Base-by-base conservation (phyloP, 2,888 invertebrate species). In the Drosophila putrida region DNA sequence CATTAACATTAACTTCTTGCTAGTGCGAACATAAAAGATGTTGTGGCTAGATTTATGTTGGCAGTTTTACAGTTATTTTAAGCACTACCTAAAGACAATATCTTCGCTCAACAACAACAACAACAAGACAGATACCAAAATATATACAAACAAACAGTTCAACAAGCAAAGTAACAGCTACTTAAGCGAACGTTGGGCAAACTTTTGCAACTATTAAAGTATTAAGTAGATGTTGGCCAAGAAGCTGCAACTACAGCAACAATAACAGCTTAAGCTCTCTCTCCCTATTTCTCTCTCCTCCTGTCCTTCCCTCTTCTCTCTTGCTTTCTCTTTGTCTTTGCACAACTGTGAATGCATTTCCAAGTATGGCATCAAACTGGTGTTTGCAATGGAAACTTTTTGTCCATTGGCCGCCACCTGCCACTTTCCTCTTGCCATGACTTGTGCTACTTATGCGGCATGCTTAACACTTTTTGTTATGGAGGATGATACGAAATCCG, bases 141-240 rank as follows among this genome's bases (percentile, higher is more conserved):
- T 31, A 35, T 27, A 59, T 39, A 69, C 44, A 49, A 58, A 57
- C 51, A 69, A 68, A 63, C 65, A 78, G 75, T 78, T 75, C 49
- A 72, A 71, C 62, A 78, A 70, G 71, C 51, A 70, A 69, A 77
- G 70, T 59, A 78, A 78, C 78, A 78, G 83, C 89, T 89, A 90
- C 90, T 90, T 90, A 89, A 82, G 80, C 66, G 62, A 66, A 75
- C 50, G 71, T 68, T 64, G 70, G 64, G 54, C 73, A 83, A 90
- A 90, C 78, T 90, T 90, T 90, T 82, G 82, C 83, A 90, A 89
- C 90, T 90, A 90, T 90, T 90, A 89, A 90, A 90, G 90, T 90
- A 88, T 90, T 90, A 90, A 90, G 88, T 89, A 79, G 82, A 82
- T 86, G 84, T 80, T 73, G 78, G 85, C 76, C 70, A 76, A 75